Base-by-base conservation (phyloP, 2,113 vertebrate species). In the Prochilodus magdalenae region DNA sequence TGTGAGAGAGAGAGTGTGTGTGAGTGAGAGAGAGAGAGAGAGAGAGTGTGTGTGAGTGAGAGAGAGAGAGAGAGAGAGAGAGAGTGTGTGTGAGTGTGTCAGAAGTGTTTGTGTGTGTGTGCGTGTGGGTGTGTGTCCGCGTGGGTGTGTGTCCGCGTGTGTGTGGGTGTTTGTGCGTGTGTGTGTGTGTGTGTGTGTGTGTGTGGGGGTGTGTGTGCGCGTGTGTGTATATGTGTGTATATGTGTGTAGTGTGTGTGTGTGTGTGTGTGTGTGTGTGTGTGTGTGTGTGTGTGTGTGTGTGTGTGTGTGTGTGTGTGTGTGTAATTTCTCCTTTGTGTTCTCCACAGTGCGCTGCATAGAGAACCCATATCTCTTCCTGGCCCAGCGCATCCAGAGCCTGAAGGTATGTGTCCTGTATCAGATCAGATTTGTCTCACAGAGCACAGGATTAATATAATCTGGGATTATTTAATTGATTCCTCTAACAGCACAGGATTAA, bases 261-360 rank as follows among this genome's bases (percentile, higher is more conserved):
- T 44, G 40, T 44, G 40, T 44, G 40, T 44, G 40, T 44, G n/a
- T 6, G 5, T 44, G 40, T 44, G 40, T 44, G 91, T 93, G 79
- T 82, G 75, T n/a, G n/a, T n/a, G n/a, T n/a, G 47, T 47, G 29
- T 73, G 27, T 83, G 26, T 76, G 36, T 36, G 36, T 36, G 36
- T 36, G 36, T 36, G 36, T 36, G 7, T 36, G 36, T 36, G 36
- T 36, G 36, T 36, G 36, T 36, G 7, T 36, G 3, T 36, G 36
- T 7, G 36, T 7, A 12, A 29, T 22, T 0, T 47, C 1, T 73
- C 36, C 72, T 18, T 15, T 22, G 63, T 14, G 86, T 44, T 47
- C 24, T 77, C 67, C 5, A 57, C 85, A 93, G 93, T 91, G 0
- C 83, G 86, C 62, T 93, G 89, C 83, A 89, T 92, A 77, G 73